phyloP scores from a whole-genome alignment of 2,113 vertebrate genomes.

The Nycticorax nycticorax region DNA sequence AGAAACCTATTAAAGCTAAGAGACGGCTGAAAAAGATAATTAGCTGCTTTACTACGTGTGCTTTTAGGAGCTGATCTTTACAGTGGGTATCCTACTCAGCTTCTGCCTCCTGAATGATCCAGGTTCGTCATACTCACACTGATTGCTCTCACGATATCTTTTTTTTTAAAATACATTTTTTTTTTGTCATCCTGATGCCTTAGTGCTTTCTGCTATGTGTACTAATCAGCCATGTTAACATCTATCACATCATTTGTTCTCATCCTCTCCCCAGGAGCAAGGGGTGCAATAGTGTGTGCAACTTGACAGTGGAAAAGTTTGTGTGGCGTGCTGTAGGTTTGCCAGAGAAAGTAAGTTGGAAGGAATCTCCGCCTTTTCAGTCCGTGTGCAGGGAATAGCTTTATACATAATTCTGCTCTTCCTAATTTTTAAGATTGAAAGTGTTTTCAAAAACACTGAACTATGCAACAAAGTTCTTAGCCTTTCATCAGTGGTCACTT shows the following conservation, averaged over 20 bases:
- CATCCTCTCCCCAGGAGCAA: not conserved
- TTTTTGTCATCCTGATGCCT: not conserved
- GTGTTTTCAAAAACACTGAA: not conserved
- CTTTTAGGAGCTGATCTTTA: conserved; percentile 26
- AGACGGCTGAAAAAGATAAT: not conserved
- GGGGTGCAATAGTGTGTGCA: not conserved
- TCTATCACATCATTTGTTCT: not conserved
- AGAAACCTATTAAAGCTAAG: conserved; percentile 1
- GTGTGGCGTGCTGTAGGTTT: not conserved
- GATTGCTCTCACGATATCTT: not conserved
- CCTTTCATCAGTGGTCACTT: not conserved
- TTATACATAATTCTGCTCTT: not conserved
- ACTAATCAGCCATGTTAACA: not conserved
- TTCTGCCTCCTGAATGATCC: not conserved
- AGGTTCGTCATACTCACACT: not conserved
- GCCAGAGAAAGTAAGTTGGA: not conserved
- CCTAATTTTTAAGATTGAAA: not conserved
- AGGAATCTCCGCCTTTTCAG: not conserved
- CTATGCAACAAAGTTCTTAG: not conserved
- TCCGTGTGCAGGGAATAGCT: accelerated
- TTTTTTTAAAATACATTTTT: not conserved
- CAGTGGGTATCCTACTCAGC: not conserved
- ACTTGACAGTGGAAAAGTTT: not conserved
- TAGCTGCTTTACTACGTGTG: conserved; percentile 8
- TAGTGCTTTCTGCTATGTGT: not conserved